A percentile compares a stretch with the other conserved stretches of the same genome.
phyloP scores from a whole-genome alignment of 2,113 vertebrate species.

The Pelmatolapia mariae region DNA sequence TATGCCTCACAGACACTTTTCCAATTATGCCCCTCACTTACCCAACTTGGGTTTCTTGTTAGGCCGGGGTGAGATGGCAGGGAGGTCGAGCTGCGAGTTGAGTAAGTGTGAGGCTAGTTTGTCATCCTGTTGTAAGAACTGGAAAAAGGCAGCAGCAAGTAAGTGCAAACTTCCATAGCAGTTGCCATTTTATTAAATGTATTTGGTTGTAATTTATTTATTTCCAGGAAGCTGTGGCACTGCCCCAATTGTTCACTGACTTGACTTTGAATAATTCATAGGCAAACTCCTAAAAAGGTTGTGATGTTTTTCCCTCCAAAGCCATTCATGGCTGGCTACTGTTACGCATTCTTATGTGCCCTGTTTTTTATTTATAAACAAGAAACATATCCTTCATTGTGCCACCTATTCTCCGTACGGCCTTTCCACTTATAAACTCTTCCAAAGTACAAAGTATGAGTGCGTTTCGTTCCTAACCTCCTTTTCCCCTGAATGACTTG shows the following conservation, averaged over 20 bases:
- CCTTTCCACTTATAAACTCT: neutral
- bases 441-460: neutral
- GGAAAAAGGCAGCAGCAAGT: neutral
- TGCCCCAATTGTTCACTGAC: constrained; percentile 61
- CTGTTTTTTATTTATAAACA: neutral
- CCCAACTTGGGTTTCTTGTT: neutral
- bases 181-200: constrained; percentile 13
- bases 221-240: constrained; percentile 36
- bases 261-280: constrained; percentile 62
- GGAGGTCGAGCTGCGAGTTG: neutral
- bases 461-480: neutral
- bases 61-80: neutral
- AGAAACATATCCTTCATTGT: neutral
- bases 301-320: neutral
- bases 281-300: constrained; percentile 45
- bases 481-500: neutral
- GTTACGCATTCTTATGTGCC: neutral
- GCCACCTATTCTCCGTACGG: neutral
- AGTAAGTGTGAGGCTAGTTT: neutral
- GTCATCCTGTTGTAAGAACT: constrained; percentile 1
- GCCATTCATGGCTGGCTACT: neutral
- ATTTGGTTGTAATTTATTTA: constrained; percentile 50
- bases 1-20: constrained; percentile 11
- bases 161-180: neutral
- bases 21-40: constrained; percentile 21